These are phyloP conservation scores for Lynx canadensis DNA, from an alignment of 2,113 vertebrate genomes.

Conservation along the genomic window DNA sequence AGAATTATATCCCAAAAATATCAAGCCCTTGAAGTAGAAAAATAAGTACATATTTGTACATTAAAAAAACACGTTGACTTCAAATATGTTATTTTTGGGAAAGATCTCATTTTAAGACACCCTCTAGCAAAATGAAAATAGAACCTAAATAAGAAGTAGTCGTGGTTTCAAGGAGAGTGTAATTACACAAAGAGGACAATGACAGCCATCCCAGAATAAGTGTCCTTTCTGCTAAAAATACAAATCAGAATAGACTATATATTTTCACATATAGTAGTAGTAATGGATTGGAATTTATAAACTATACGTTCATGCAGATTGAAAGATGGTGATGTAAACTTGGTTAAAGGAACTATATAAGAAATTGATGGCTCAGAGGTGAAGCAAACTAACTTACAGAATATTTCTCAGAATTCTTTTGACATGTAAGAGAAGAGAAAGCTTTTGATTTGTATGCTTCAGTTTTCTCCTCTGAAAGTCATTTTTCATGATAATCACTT, in stretches of 20 bases:
- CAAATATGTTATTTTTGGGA: neutral
- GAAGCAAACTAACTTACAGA: neutral
- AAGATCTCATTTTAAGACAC: neutral
- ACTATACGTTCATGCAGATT: neutral
- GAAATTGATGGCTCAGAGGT: neutral
- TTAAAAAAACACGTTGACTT: neutral
- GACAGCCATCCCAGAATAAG: neutral
- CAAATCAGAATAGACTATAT: neutral
- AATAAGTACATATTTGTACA: neutral
- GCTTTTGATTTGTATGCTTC: neutral
- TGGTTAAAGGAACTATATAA: neutral
- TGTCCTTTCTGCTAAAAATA: neutral
- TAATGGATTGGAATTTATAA: neutral
- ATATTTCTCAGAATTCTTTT: neutral
- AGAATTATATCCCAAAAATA: neutral
- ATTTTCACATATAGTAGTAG: neutral
- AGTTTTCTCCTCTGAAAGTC: neutral
- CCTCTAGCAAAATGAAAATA: neutral
- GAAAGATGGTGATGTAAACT: neutral
- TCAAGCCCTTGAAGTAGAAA: neutral
- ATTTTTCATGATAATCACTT: neutral
- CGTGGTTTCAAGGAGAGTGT: neutral
- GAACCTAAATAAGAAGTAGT: neutral
- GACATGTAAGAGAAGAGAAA: neutral
- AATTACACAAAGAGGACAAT: neutral